Base-by-base conservation (phyloP, 2,113 vertebrate species). In the Callopanchax toddi region DNA sequence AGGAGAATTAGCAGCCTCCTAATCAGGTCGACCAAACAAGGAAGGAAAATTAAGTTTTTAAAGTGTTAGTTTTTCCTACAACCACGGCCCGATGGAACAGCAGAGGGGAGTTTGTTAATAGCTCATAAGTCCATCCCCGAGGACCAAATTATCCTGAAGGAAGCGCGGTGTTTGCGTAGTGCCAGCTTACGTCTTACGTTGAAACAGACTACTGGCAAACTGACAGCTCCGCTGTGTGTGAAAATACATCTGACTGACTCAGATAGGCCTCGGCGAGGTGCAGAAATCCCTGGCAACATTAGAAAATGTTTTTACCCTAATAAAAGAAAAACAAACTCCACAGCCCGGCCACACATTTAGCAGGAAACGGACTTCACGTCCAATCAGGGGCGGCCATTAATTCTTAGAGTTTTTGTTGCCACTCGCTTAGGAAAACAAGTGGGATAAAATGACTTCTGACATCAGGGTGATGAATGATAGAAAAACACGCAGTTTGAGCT, bases 301-400 rank as follows among this genome's bases (percentile, higher is more conserved):
- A 71, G 55, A 73, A 62, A 61, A 69, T 25, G 76, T 67, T 76
- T 66, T 69, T 42, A 60, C 60, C 74, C 69, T 86, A 90, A 92
- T 90, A 71, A 78, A 91, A 90, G 85, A 73, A 89, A 92, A 89
- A 86, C 80, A 90, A 91, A 86, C 77, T 81, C 77, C 18, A 60
- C 89, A 84, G 79, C 77, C 75, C 22, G 86, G 82, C 89, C 91
- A 88, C 90, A 92, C 89, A 92, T 69, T 10, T 68, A 89, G 84
- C 90, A 92, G 92, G 91, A 96, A 93, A 73, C 75, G 71, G 72
- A 60, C 91, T 81, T 95, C 93, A 91, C 81, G 89, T 67, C 86
- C 88, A 92, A 89, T 93, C 87, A 91, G 72, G 69, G 74, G 76
- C 52, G 69, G 60, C 76, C 76, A 93, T 96, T 93, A 80, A 92